Conservation (phyloP, 92 coral and sea anemone genomes). For the Bergia sp. region DNA sequence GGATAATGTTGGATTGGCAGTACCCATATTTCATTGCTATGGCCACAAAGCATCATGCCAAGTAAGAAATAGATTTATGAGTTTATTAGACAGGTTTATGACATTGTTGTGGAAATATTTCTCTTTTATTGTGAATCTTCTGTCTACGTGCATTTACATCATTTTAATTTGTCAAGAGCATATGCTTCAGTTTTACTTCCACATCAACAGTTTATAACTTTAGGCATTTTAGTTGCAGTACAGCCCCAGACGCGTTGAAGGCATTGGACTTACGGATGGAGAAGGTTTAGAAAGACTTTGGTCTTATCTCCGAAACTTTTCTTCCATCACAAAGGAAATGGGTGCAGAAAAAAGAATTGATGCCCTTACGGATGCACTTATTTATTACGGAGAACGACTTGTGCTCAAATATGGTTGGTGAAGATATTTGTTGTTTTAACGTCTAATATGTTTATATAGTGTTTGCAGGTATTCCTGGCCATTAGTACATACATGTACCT, state of each 20-base stretch:
- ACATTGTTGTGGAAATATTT: not conserved
- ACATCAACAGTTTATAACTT: too few relatives aligned
- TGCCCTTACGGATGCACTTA: constrained; percentile 64
- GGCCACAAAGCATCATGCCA: constrained; percentile 78
- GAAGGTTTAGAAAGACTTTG: constrained; percentile 72
- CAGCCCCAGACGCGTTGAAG: constrained; percentile 61
- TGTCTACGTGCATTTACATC: not conserved
- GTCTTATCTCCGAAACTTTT: constrained; percentile 62
- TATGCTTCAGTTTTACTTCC: too few relatives aligned
- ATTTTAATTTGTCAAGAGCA: not conserved
- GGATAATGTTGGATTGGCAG: constrained; percentile 32
- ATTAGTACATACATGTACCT: too few relatives aligned
- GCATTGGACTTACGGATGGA: constrained; percentile 73
- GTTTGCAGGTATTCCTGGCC: too few relatives aligned
- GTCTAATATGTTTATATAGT: too few relatives aligned
- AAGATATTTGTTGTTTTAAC: too few relatives aligned
- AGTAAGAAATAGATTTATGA: constrained; percentile 10
- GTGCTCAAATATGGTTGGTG: too few relatives aligned
- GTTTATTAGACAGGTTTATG: too few relatives aligned
- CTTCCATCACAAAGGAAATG: constrained; percentile 72
- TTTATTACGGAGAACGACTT: constrained; percentile 56
- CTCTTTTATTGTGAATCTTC: too few relatives aligned
- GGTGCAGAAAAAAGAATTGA: constrained; percentile 55
- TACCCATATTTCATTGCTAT: constrained; percentile 73
- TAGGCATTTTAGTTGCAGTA: constrained; percentile 48